Evolutionary conservation across 2,113 vertebrate species (phyloP).

Genomic region (Anhinga rufa): DNA sequence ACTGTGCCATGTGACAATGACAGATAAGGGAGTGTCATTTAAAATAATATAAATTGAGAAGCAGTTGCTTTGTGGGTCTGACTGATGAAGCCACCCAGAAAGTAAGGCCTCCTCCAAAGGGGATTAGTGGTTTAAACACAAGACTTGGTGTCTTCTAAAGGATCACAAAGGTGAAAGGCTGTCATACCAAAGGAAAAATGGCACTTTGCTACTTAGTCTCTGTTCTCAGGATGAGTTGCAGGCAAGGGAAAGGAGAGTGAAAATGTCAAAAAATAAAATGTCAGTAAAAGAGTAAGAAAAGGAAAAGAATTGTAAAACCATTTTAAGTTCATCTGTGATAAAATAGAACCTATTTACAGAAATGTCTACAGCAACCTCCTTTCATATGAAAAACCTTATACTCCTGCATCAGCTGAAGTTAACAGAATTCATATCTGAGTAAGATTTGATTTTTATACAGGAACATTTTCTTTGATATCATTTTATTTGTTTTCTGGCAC

Average conservation of each 20-base stretch:
- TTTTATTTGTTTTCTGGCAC: slow-evolving; percentile 9
- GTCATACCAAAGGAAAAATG: neutral
- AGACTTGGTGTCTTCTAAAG: neutral
- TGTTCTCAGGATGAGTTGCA: neutral
- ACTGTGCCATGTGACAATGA: neutral
- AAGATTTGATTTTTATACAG: slow-evolving; percentile 3
- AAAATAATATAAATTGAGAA: neutral
- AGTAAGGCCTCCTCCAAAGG: neutral
- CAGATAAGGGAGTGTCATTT: neutral
- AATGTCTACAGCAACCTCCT: neutral
- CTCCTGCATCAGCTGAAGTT: neutral
- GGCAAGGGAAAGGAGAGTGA: neutral
- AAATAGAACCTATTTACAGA: neutral
- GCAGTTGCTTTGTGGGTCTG: neutral
- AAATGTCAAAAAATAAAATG: neutral
- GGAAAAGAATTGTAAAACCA: neutral
- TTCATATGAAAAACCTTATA: neutral
- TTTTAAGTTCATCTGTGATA: neutral
- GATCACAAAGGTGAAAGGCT: neutral
- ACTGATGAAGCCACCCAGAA: slow-evolving; percentile 29
- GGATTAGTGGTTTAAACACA: neutral
- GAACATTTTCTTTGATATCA: neutral
- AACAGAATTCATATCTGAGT: neutral
- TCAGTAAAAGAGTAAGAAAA: neutral
- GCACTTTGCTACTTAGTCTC: neutral